phyloP scores from a whole-genome alignment of 2,797 vertebrate species.

The Lacerta agilis region DNA sequence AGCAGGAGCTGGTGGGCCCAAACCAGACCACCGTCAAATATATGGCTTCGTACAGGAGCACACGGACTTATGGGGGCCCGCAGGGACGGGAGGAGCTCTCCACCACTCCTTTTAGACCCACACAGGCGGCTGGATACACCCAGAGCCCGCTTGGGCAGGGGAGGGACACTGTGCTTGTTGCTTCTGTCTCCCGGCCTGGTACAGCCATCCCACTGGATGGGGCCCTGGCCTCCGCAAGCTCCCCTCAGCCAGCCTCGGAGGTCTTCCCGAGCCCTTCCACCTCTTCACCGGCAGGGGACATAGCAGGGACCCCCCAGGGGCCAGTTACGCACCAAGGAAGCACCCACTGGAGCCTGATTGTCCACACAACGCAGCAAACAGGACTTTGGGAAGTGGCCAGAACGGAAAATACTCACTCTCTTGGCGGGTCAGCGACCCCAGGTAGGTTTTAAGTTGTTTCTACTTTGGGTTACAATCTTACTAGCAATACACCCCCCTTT shows the following conservation, averaged over 20 bases:
- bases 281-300: not conserved
- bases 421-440: slow-evolving; percentile 1
- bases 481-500: too few species aligned
- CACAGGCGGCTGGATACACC: not conserved
- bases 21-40: slow-evolving; percentile 26
- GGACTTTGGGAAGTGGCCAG: not conserved
- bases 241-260: not conserved
- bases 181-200: not conserved
- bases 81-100: not conserved
- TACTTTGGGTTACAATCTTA: not conserved
- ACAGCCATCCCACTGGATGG: not conserved
- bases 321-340: slow-evolving; percentile 51
- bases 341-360: slow-evolving; percentile 48
- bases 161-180: not conserved
- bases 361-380: not conserved
- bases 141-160: slow-evolving; percentile 15
- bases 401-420: not conserved
- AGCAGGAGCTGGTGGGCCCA: not conserved
- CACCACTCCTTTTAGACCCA: not conserved
- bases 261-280: slow-evolving; percentile 1
- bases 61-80: slow-evolving; percentile 4
- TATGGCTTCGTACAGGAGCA: slow-evolving; percentile 34
- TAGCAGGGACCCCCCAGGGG: slow-evolving; percentile 40
- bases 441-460: slow-evolving; percentile 62
- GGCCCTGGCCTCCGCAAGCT: not conserved